Conservation (phyloP, 53 echinoderm and acorn worm genomes). For the Actinopyga echinites region DNA sequence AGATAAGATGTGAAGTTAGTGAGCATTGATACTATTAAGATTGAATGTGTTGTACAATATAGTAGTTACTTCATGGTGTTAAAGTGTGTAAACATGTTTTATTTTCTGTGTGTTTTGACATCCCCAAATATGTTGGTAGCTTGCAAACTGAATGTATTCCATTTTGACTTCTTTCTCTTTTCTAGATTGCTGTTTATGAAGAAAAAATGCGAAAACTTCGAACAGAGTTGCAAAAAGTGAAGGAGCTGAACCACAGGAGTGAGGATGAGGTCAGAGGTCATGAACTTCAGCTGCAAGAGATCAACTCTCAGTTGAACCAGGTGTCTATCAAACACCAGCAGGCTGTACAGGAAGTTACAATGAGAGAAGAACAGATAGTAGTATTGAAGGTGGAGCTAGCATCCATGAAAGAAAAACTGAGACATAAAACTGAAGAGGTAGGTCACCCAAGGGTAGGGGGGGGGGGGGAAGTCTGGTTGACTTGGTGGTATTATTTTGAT, state of each 20-base stretch:
- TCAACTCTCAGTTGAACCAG: conserved; percentile 60
- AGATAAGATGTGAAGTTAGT: too few relatives aligned
- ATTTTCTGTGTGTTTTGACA: too few relatives aligned
- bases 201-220: conserved; percentile 89
- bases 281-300: conserved; percentile 63
- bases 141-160: too few relatives aligned
- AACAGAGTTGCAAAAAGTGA: conserved; percentile 77
- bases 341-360: conserved; percentile 79
- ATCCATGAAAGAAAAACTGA: conserved; percentile 81
- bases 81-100: too few relatives aligned
- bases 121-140: too few relatives aligned
- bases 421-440: conserved; percentile 87
- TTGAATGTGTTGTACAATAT: too few relatives aligned
- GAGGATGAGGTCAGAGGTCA: conserved; percentile 76
- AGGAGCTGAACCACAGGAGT: conserved; percentile 80
- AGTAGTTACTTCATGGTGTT: too few relatives aligned
- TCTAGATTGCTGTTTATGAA: conserved; percentile 74
- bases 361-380: conserved; percentile 97
- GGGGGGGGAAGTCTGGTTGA: neutral
- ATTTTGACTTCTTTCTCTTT: too few relatives aligned
- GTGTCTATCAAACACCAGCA: conserved; percentile 73
- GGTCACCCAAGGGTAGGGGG: neutral
- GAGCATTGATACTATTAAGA: too few relatives aligned
- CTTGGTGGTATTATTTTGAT: too few relatives aligned
- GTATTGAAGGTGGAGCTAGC: conserved; percentile 96